Base-by-base conservation (phyloP, 2,113 vertebrate genomes). In the Ramphastos sulfuratus region DNA sequence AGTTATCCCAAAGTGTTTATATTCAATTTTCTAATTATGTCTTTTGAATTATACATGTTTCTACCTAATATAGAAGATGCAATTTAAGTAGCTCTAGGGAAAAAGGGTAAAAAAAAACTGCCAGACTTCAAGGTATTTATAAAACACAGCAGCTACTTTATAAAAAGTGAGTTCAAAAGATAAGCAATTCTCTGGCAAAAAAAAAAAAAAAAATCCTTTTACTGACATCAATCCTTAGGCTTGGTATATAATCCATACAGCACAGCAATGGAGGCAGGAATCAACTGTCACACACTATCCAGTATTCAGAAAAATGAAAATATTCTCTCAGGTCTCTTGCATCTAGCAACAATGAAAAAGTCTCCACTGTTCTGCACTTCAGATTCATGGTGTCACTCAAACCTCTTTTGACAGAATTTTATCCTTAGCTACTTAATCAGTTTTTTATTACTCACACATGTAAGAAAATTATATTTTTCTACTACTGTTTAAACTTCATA, bases 31-130 rank as follows among this genome's bases (percentile, higher is more conserved):
- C 59, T 92, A 82, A 88, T 67, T 15, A 58, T 15, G 4, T 25
- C 64, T 55, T 82, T 35, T 93, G 77, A 96, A 92, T 96, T 76
- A 92, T 84, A 69, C 19, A 92, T 54, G 35, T 37, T 27, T 56
- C 23, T 59, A 75, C n/a, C 44, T 75, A 88, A 88, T 44, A 76
- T 3, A 84, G 39, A 76, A 82, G 39, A 37, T 56, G 15, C 25
- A 87, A 65, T 4, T 2, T 37, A 79, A 84, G 50, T 65, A 82
- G n/a, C 59, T 85, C 9, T 39, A 59, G 61, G 77, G 77, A 78
- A 52, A 39, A 88, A 82, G 9, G 30, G 30, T 21, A 77, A 85
- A 79, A 83, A 77, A 64, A 15, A 27, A 33, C 54, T 72, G 7
- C 17, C 37, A 88, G 44, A 20, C 10, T 50, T 66, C 18, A 30